Conservation (phyloP, 2,113 vertebrate genomes). For the Nesoenas mayeri region DNA sequence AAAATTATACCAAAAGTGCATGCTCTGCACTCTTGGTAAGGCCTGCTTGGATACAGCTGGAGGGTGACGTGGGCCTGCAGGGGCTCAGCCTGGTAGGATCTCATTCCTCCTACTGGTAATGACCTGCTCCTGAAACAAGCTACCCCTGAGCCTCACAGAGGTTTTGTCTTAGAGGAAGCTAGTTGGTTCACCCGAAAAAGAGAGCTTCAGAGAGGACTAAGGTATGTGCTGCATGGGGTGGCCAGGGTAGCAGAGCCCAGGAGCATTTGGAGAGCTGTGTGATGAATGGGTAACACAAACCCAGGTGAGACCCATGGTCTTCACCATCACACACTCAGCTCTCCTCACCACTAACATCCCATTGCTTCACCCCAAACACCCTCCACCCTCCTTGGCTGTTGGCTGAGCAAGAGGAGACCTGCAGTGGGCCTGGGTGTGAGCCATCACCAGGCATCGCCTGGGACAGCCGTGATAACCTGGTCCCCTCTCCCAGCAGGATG, state of each 20-base stretch:
- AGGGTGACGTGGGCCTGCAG: not conserved
- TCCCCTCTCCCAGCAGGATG: not conserved
- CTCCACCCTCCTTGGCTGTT: not conserved
- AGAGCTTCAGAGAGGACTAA: not conserved
- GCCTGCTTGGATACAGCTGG: not conserved
- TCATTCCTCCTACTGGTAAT: not conserved
- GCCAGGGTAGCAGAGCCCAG: not conserved
- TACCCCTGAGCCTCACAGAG: not conserved
- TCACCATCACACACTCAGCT: not conserved
- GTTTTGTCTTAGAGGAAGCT: not conserved
- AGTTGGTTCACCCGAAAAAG: not conserved
- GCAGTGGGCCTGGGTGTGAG: not conserved
- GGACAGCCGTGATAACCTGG: not conserved
- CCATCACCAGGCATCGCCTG: not conserved
- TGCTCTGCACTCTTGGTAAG: not conserved
- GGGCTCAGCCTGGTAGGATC: not conserved
- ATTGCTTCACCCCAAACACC: not conserved
- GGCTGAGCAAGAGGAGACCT: not conserved
- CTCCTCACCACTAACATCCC: not conserved
- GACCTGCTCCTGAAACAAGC: not conserved
- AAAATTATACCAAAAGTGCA: not conserved
- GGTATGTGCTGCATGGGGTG: accelerated
- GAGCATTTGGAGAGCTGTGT: not conserved
- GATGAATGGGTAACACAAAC: not conserved
- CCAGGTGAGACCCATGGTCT: not conserved